Conservation (phyloP, 2,797 vertebrate species). For the Alca torda region DNA sequence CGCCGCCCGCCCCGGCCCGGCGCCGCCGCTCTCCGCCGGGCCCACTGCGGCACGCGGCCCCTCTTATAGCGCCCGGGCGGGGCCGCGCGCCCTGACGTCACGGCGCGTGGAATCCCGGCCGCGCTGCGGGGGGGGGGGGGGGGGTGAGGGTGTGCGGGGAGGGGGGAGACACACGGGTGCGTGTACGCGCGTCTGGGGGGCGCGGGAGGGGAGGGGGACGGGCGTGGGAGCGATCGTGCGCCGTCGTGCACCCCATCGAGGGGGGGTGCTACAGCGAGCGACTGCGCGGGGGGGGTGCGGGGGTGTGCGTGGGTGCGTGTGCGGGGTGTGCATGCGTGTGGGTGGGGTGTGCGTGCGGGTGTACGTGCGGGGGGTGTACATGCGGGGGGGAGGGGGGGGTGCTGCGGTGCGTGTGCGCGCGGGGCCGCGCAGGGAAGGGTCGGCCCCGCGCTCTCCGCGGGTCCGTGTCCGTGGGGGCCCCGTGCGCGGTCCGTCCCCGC, state of each 20-base stretch:
- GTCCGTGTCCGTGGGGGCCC: background rate
- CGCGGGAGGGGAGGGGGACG: too few relatives aligned
- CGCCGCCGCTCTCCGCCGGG: conserved; percentile 78
- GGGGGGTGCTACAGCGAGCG: too few relatives aligned
- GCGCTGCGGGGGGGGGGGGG: background rate
- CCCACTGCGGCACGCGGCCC: conserved; percentile 67
- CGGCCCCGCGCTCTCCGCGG: background rate
- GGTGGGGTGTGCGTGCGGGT: background rate
- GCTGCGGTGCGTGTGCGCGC: background rate
- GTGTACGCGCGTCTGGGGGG: too few relatives aligned
- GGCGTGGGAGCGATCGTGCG: too few relatives aligned
- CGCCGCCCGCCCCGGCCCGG: background rate
- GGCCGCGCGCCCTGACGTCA: conserved; percentile 80
- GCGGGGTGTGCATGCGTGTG: too few relatives aligned
- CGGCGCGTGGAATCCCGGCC: conserved; percentile 75
- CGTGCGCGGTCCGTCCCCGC: background rate
- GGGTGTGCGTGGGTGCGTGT: background rate
- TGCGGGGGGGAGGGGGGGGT: background rate
- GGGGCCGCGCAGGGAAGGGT: background rate
- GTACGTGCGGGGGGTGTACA: too few relatives aligned
- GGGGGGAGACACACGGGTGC: too few relatives aligned
- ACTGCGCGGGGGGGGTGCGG: background rate
- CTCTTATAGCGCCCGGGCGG: conserved; percentile 83
- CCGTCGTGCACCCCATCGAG: too few relatives aligned
- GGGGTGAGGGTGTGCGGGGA: too few relatives aligned